Conservation (phyloP, 2,113 vertebrate species). For the Apteryx mantelli region DNA sequence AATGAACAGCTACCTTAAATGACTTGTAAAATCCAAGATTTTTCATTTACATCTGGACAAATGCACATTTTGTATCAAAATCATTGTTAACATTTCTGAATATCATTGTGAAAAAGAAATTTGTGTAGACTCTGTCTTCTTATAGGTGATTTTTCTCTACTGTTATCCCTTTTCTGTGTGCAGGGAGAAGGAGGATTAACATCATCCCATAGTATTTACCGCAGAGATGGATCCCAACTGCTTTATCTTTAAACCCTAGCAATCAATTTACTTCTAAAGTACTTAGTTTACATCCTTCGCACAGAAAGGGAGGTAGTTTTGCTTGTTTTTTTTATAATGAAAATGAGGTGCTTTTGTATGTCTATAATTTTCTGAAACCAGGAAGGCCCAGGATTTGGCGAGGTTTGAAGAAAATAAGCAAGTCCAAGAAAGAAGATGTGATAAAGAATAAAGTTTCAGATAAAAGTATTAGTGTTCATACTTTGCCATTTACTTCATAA, state of each 20-base stretch:
- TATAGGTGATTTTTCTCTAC: neutral
- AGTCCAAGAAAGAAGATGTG: neutral
- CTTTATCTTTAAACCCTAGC: neutral
- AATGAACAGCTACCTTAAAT: neutral
- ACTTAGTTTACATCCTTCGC: neutral
- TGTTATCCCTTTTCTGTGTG: neutral
- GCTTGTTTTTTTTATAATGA: neutral
- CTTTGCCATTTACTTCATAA: neutral
- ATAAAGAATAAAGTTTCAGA: neutral
- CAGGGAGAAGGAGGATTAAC: neutral
- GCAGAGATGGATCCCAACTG: neutral
- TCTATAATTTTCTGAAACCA: neutral
- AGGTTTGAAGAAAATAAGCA: neutral
- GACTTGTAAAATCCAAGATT: neutral
- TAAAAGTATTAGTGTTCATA: neutral
- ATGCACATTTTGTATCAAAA: neutral
- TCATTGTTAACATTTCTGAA: neutral
- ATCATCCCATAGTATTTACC: neutral
- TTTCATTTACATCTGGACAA: neutral
- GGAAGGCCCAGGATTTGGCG: neutral
- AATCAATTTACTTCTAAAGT: neutral
- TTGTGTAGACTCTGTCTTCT: neutral
- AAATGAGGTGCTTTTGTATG: neutral
- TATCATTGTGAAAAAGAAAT: neutral
- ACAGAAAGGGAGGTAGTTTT: neutral